Evolutionary conservation across 2,797 vertebrate genomes (phyloP).

Genomic region (Odontamblyopus lacepedii): DNA sequence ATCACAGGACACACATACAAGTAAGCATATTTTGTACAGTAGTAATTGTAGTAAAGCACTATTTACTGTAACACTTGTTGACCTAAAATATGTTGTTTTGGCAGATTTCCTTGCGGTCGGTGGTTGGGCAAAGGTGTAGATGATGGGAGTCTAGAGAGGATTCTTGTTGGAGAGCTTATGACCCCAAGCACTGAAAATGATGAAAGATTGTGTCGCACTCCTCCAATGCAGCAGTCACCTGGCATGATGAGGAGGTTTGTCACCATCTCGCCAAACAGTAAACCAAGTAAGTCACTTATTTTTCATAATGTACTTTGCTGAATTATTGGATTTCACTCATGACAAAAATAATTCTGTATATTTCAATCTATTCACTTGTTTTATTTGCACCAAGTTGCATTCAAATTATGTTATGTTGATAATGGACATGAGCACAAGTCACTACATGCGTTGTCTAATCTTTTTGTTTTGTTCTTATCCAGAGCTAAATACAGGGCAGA

Average conservation of each 20-base stretch:
- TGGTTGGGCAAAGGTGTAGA: constrained; percentile 98
- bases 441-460: constrained; percentile 21
- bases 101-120: constrained; percentile 96
- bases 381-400: background rate
- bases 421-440: constrained; percentile 4
- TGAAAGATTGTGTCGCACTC: constrained; percentile 92
- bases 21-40: constrained; percentile 73
- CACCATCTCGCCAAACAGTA: constrained; percentile 96
- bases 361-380: background rate
- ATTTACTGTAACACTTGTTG: background rate
- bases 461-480: constrained; percentile 35
- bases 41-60: too few relatives aligned
- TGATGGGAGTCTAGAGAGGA: constrained; percentile 95
- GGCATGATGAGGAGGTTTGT: constrained; percentile 98
- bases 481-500: constrained; percentile 99
- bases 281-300: constrained; percentile 86
- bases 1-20: constrained; percentile 98
- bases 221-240: constrained; percentile 95
- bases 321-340: background rate
- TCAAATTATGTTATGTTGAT: background rate
- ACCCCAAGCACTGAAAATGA: constrained; percentile 88
- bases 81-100: background rate
- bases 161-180: constrained; percentile 94
- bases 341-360: background rate
- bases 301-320: background rate